Base-by-base conservation (phyloP, 2,888 invertebrate species). In the Caenorhabditis uteleia region DNA sequence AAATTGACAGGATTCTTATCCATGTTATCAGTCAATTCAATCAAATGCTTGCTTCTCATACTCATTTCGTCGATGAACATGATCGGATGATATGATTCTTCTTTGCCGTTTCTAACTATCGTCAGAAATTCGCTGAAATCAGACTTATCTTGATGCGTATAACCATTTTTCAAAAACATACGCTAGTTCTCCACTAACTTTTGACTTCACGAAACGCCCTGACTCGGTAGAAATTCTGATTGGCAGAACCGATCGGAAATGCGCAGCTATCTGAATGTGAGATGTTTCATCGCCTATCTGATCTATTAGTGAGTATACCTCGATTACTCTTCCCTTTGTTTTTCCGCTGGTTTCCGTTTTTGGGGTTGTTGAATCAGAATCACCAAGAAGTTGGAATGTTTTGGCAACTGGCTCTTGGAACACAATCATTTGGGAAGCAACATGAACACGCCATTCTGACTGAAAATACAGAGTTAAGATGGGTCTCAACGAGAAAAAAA, bases 51-150 rank as follows among this genome's bases (percentile, higher is more conserved):
- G 27, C 90, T 85, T 43, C 93, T 88, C 50, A 90, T 90, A 82
- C 91, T 91, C 44, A 95, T 87, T 69, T 90, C 89, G 85, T 95
- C 92, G 69, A 91, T 89, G 76, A 89, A 89, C 7, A 93, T 85
- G 66, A 94, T 89, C 21, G 95, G 95, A 62, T 93, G 85, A 82
- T 92, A 92, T 38, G 57, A 47, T 21, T 38, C 29, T 7, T 7
- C 23, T n/a, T 29, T 16, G 5, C 33, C 33, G 1, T 44, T 34
- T 12, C 46, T 31, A 14, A 49, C 49, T 18, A 51, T 39, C 18
- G 54, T 53, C 26, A 70, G 42, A 16, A 59, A 59, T 26, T 67
- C 61, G 7, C 70, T 62, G 49, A 40, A 65, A 64, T 34, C 25
- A 12, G 21, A 12, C 8, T 18, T 12, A 23, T 18, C 29, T 43